Base-by-base conservation (phyloP, 1,140 invertebrate genomes). In the Drosophila arawakana region DNA sequence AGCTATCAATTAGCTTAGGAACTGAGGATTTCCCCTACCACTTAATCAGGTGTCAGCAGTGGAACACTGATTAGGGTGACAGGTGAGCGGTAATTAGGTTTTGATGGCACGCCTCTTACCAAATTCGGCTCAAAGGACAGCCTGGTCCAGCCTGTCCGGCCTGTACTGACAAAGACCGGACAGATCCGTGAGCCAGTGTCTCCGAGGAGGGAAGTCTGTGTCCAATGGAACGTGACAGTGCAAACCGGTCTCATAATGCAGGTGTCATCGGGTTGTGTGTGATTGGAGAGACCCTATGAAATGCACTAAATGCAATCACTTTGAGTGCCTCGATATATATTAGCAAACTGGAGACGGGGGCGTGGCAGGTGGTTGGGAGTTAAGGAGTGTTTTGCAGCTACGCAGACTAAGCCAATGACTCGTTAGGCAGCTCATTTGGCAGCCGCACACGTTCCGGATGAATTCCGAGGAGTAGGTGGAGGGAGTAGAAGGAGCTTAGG, bases 261-360 rank as follows among this genome's bases (percentile, higher is more conserved):
- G 37, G 30, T 47, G 47, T 50, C 58, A 41, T 35, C 49, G 9
- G 6, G 49, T 60, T 43, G 2, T 30, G 25, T 30, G 59, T 39
- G 37, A 47, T 47, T 43, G 35, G 58, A 47, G 25, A 30, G 25
- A 59, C 68, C 61, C 81, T 79, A 47, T 13, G 13, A 30, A 37
- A 37, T 54, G 49, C 68, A 59, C 76, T 77, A 75, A 88, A 88
- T 72, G 80, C 83, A 88, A 83, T 86, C 82, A 82, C 66, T 72
- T 74, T 69, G 83, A 88, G 82, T 79, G 82, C 78, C 77, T 86
- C 79, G 82, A 86, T 85, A 79, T 81, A 84, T 81, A 84, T 81
- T 81, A 80, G 71, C 60, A 63, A 62, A 30, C 62, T 70, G 15
- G 4, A 11, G 39, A 54, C 7, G 65, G 55, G 52, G 25, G 25